A percentile compares a stretch with the other conserved stretches of the same genome.
These are phyloP conservation scores for Chorisops tibialis DNA, from an alignment of 2,888 invertebrate genomes.

Conservation along the genomic window DNA sequence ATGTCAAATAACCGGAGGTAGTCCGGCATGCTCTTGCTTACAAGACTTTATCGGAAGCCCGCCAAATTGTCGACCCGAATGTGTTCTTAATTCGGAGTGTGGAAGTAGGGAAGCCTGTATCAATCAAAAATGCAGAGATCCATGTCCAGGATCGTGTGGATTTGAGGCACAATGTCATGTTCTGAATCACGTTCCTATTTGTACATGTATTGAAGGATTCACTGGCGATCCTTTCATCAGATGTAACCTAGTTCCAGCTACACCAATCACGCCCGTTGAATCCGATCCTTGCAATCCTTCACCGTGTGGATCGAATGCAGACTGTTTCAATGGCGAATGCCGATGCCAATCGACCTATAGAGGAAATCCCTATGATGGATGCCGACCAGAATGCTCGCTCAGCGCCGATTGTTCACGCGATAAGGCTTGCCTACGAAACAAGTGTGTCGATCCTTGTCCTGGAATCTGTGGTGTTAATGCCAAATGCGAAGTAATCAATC, in stretches of 20 bases:
- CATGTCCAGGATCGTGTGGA: conserved; percentile 80
- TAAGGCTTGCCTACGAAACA: conserved; percentile 67
- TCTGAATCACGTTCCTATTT: conserved; percentile 76
- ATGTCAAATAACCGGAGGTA: conserved; percentile 70
- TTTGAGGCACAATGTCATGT: conserved; percentile 75
- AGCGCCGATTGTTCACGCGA: conserved; percentile 69
- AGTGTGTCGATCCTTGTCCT: conserved; percentile 71
- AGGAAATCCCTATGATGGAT: conserved; percentile 65
- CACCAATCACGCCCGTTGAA: conserved; percentile 42
- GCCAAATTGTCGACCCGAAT: conserved; percentile 76
- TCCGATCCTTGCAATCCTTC: conserved; percentile 64
- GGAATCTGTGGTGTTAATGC: conserved; percentile 72
- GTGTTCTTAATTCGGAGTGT: conserved; percentile 75
- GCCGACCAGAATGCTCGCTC: conserved; percentile 71
- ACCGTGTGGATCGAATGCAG: conserved; percentile 74
- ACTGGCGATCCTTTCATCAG: conserved; percentile 76
- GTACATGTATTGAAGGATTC: conserved; percentile 70
- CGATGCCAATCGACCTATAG: conserved; percentile 68
- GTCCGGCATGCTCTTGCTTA: conserved; percentile 75
- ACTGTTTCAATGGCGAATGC: conserved; percentile 66
- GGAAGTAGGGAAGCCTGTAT: conserved; percentile 73
- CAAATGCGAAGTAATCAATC: conserved; percentile 68
- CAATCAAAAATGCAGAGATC: conserved; percentile 75
- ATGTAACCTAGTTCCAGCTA: conserved; percentile 60
- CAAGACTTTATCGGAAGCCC: conserved; percentile 76